phyloP scores from a whole-genome alignment of 2,888 invertebrate species.

The Acrobasis repandana region DNA sequence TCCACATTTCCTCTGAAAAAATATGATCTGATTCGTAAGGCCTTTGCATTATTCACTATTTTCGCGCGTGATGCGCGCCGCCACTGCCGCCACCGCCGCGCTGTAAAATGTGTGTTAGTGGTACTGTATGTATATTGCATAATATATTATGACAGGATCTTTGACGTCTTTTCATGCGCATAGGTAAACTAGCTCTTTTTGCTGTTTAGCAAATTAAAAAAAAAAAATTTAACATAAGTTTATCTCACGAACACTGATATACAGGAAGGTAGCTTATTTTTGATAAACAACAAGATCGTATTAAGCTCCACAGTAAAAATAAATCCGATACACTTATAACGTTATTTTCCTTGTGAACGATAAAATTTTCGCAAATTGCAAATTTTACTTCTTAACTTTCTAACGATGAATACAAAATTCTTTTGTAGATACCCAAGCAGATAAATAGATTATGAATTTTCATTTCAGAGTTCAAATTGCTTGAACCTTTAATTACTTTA shows the following conservation, averaged over 20 bases:
- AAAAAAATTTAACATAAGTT: not conserved
- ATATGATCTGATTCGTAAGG: conserved; percentile 69
- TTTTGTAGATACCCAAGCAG: conserved; percentile 48
- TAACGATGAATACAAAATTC: conserved; percentile 42
- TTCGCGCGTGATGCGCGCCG: conserved; percentile 50
- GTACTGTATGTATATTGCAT: not conserved
- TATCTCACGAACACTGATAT: too few relatives aligned
- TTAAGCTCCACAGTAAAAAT: not conserved
- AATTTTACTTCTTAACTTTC: conserved; percentile 33
- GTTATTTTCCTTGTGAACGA: conserved; percentile 29
- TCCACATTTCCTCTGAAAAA: conserved; percentile 73
- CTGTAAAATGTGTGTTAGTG: conserved; percentile 16
- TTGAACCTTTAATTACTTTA: conserved; percentile 73
- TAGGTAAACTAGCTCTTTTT: not conserved
- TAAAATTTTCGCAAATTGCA: conserved; percentile 32
- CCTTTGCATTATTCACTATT: conserved; percentile 71
- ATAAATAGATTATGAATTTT: conserved; percentile 68
- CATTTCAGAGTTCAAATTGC: conserved; percentile 64
- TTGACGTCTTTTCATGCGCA: not conserved
- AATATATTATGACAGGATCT: conserved; percentile 10
- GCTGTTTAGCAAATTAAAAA: too few relatives aligned
- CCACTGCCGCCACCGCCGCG: conserved; percentile 24
- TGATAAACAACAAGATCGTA: not conserved
- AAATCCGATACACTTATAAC: conserved; percentile 5
- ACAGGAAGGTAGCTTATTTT: too few relatives aligned